Evolutionary conservation across 2,113 vertebrate species (phyloP).

Genomic region (Petromus typicus): DNA sequence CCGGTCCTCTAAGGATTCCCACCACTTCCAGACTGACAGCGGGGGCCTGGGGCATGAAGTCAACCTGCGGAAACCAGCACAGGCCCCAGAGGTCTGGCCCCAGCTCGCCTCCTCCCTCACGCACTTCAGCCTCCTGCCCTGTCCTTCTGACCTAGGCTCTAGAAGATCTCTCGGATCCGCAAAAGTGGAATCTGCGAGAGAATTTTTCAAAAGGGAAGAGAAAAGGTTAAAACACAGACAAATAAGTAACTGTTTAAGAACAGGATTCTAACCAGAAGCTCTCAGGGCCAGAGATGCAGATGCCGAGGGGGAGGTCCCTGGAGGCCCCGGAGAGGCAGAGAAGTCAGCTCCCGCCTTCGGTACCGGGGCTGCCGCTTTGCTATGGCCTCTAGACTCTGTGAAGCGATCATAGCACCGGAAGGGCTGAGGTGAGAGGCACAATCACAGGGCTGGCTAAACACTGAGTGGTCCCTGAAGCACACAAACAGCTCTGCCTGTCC

Average conservation of each 20-base stretch:
- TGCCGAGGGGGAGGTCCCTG: too few relatives aligned
- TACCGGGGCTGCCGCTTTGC: background rate
- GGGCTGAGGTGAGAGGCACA: background rate
- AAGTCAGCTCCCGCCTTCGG: background rate
- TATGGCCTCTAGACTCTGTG: background rate
- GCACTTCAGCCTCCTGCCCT: background rate
- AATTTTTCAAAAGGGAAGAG: constrained; percentile 1
- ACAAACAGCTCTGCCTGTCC: background rate
- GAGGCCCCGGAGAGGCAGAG: background rate
- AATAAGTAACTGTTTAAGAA: background rate
- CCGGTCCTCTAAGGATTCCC: background rate
- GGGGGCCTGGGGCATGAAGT: background rate
- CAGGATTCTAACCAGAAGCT: background rate
- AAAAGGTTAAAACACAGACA: background rate
- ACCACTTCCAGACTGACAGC: background rate
- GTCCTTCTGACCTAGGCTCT: background rate
- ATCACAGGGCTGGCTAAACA: background rate
- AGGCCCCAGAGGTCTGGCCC: too few relatives aligned
- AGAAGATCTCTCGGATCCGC: background rate
- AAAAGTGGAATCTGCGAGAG: background rate
- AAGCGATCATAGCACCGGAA: background rate
- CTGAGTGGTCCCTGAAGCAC: background rate
- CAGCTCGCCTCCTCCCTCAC: background rate
- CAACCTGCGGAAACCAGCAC: background rate
- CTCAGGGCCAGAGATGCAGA: background rate